A percentile compares a stretch with the other conserved stretches of the same genome.
phyloP scores from a whole-genome alignment of 2,797 vertebrate species.

The Gastrophryne carolinensis region DNA sequence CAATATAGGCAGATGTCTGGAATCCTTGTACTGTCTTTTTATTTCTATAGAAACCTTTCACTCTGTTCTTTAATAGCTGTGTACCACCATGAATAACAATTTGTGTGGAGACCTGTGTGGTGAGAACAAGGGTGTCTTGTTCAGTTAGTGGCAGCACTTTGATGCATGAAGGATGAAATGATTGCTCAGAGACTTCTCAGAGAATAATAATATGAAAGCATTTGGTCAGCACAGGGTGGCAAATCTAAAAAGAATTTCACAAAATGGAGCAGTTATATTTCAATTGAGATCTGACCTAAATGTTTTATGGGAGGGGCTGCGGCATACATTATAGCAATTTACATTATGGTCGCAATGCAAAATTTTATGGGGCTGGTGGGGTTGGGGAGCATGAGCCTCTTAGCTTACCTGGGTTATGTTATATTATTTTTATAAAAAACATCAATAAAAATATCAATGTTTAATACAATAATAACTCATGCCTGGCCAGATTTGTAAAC shows the following conservation, averaged over 20 bases:
- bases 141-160: conserved; percentile 5
- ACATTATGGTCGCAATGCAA: too few species aligned
- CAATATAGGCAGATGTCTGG: background rate
- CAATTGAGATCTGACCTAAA: too few species aligned
- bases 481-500: too few species aligned
- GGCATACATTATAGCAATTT: too few species aligned
- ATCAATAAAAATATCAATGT: too few species aligned
- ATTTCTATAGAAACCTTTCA: conserved; percentile 19
- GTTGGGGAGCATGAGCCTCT: too few species aligned
- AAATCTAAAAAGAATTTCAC: conserved; percentile 4
- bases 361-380: too few species aligned
- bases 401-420: too few species aligned
- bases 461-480: too few species aligned
- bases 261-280: too few species aligned
- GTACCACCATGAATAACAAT: conserved; percentile 6
- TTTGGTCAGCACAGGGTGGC: background rate
- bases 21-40: conserved; percentile 16
- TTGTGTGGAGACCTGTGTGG: conserved; percentile 14
- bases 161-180: conserved; percentile 33
- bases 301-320: too few species aligned
- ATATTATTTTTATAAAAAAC: too few species aligned
- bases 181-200: conserved; percentile 8
- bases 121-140: conserved; percentile 12
- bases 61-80: conserved; percentile 9
- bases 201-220: conserved; percentile 28